Evolutionary conservation across 1,140 invertebrate genomes (phyloP).

Genomic region (Battus philenor): DNA sequence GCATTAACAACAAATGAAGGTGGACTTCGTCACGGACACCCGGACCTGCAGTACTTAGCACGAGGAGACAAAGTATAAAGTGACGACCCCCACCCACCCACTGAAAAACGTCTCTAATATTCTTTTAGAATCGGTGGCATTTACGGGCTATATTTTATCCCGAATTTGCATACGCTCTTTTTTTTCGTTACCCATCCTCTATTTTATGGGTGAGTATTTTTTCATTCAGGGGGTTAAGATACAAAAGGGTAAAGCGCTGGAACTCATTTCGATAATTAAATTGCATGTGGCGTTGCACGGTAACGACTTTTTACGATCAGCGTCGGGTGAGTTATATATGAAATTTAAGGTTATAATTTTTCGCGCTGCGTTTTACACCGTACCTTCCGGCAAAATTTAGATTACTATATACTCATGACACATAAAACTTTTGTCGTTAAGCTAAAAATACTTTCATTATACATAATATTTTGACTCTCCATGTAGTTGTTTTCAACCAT

Average conservation of each 20-base stretch:
- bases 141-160: conserved; percentile 78
- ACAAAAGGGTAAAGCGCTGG: conserved; percentile 76
- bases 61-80: conserved; percentile 73
- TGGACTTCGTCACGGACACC: conserved; percentile 59
- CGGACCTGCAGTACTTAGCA: conserved; percentile 65
- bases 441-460: too few species aligned
- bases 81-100: conserved; percentile 69
- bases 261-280: conserved; percentile 73
- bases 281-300: conserved; percentile 50
- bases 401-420: too few species aligned
- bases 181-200: conserved; percentile 72
- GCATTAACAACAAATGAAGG: conserved; percentile 71
- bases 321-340: too few species aligned
- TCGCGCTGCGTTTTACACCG: too few species aligned
- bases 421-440: too few species aligned
- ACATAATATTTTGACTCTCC: too few species aligned
- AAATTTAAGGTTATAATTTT: too few species aligned
- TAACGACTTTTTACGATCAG: too few species aligned
- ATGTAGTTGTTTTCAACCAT: too few species aligned
- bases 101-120: conserved; percentile 78
- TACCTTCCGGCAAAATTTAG: too few species aligned
- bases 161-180: conserved; percentile 78
- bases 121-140: conserved; percentile 78
- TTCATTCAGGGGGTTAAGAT: conserved; percentile 74
- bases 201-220: conserved; percentile 76